Conservation (phyloP, 2,113 vertebrate genomes). For the Nibea coibor region DNA sequence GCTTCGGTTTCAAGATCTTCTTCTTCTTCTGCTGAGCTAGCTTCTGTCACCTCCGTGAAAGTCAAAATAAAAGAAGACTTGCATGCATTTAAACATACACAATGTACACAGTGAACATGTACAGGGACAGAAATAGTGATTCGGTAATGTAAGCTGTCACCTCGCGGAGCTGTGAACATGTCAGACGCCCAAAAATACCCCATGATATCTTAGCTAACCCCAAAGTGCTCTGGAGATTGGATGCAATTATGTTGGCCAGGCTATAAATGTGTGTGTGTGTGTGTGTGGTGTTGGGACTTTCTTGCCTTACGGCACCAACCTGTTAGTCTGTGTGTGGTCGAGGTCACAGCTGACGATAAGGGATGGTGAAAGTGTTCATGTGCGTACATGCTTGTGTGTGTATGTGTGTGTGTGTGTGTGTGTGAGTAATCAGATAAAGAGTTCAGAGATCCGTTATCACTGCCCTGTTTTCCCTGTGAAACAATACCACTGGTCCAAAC, state of each 20-base stretch:
- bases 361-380: conserved; percentile 44
- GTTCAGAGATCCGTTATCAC: conserved; percentile 55
- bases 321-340: conserved; percentile 64
- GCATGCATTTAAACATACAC: not conserved
- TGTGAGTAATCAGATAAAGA: conserved; percentile 70
- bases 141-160: conserved; percentile 41
- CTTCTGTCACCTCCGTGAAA: not conserved
- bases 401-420: conserved; percentile 18
- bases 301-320: conserved; percentile 49
- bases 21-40: conserved; percentile 12
- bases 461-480: conserved; percentile 54
- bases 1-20: conserved; percentile 54
- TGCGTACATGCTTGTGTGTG: conserved; percentile 25
- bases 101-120: not conserved
- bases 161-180: conserved; percentile 27
- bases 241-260: conserved; percentile 40
- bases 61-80: conserved; percentile 12
- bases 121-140: conserved; percentile 18
- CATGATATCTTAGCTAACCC: not conserved
- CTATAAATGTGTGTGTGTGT: conserved; percentile 27
- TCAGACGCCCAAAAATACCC: conserved; percentile 43
- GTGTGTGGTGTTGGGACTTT: conserved; percentile 45
- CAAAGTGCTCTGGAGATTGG: conserved; percentile 31
- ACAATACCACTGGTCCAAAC: conserved; percentile 68
- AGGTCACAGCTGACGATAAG: conserved; percentile 64